phyloP scores from a whole-genome alignment of 30 jellyfish, hydroid and myxozoan species.

The Chironex yamaguchii region DNA sequence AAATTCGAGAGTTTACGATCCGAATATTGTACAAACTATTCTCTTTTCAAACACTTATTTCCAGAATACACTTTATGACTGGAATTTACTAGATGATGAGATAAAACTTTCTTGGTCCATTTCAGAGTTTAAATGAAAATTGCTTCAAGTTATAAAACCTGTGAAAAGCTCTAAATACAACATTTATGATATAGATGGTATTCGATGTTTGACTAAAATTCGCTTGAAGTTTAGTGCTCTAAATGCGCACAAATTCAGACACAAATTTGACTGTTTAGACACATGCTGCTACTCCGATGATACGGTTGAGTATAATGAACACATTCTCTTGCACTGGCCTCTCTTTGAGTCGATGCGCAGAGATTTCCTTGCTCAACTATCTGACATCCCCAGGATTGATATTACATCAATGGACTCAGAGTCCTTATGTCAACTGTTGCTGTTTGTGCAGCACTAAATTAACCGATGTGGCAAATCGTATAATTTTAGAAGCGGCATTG shows the following conservation, averaged over 20 bases:
- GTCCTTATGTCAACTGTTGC: constrained; percentile 42
- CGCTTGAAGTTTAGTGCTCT: no score
- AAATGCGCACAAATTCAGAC: no score
- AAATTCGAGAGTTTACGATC: constrained; percentile 24
- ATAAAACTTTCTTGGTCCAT: constrained; percentile 34
- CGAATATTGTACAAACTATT: constrained; percentile 19
- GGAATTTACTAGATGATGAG: constrained; percentile 49
- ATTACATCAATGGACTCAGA: constrained; percentile 4
- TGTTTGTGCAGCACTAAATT: constrained; percentile 34
- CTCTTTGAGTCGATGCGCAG: constrained; percentile 33
- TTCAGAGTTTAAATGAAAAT: constrained; percentile 44
- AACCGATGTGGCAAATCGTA: constrained; percentile 42
- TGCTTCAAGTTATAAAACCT: constrained; percentile 35
- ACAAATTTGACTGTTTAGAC: background rate
- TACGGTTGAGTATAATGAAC: no score
- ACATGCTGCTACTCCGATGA: background rate
- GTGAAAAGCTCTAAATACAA: constrained; percentile 30
- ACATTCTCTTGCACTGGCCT: no score
- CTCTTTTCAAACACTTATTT: constrained; percentile 11
- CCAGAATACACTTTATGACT: constrained; percentile 22
- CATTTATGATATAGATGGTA: constrained; percentile 31
- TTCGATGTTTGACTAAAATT: constrained; percentile 1
- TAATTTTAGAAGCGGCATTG: constrained; percentile 9
- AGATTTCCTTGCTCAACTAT: constrained; percentile 40
- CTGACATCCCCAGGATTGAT: constrained; percentile 56